A percentile compares a stretch with the other conserved stretches of the same genome.
These are phyloP conservation scores for Eretmochelys imbricata DNA, from an alignment of 2,113 vertebrate species.

Conservation along the genomic window DNA sequence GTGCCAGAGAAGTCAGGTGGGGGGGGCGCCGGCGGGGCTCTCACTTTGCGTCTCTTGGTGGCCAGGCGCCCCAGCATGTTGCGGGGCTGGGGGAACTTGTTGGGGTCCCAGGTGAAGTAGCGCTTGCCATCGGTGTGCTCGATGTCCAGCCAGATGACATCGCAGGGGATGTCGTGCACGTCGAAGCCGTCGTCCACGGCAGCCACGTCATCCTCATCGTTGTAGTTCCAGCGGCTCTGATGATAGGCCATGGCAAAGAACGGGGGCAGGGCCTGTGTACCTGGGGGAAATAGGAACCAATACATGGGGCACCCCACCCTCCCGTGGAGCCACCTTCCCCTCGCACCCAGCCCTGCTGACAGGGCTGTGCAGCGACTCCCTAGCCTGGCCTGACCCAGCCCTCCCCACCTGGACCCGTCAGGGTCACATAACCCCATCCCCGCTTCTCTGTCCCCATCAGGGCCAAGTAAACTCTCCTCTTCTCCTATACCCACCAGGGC, in stretches of 20 bases:
- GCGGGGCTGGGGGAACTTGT: slow-evolving; percentile 86
- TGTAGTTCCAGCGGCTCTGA: slow-evolving; percentile 98
- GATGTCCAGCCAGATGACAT: slow-evolving; percentile 96
- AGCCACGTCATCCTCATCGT: slow-evolving; percentile 91
- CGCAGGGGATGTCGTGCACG: slow-evolving; percentile 89
- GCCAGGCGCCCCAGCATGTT: slow-evolving; percentile 85
- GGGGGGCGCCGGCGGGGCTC: neutral
- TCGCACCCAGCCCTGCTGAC: no score
- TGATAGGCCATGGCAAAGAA: slow-evolving; percentile 90
- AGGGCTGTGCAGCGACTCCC: no score
- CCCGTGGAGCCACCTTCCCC: neutral
- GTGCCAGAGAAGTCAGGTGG: no score
- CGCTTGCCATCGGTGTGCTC: slow-evolving; percentile 95
- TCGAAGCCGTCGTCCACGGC: slow-evolving; percentile 88
- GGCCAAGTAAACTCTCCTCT: neutral
- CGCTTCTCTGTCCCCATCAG: neutral
- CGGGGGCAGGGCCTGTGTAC: slow-evolving; percentile 92
- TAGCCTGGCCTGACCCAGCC: neutral
- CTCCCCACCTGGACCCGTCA: no score
- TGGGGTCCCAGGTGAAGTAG: slow-evolving; percentile 95
- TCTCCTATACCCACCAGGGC: slow-evolving; percentile 83
- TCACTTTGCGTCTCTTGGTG: slow-evolving; percentile 88
- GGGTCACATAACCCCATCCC: neutral
- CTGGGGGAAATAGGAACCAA: slow-evolving; percentile 65
- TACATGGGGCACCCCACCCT: neutral